Conservation (phyloP, 2,113 vertebrate species). For the Carassius auratus region DNA sequence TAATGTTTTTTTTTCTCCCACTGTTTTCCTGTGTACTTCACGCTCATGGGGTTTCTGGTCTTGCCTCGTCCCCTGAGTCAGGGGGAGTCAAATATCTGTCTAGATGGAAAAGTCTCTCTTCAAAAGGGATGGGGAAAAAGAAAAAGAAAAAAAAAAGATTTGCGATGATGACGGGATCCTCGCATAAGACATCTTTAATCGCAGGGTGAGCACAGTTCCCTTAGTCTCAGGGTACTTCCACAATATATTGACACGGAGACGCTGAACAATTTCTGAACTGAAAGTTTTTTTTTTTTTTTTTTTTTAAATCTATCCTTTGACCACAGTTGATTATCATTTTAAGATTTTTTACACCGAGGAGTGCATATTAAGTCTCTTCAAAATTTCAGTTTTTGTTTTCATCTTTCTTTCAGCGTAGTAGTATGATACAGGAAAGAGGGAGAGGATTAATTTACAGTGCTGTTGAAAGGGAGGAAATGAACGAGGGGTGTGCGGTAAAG, state of each 20-base stretch:
- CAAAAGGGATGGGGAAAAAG: not conserved
- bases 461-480: slow-evolving; percentile 77
- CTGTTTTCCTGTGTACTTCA: not conserved
- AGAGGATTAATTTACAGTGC: slow-evolving; percentile 94
- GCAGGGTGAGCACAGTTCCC: slow-evolving; percentile 7
- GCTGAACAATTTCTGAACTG: slow-evolving; percentile 32
- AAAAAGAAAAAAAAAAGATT: not conserved
- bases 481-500: slow-evolving; percentile 64
- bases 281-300: not conserved
- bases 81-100: not conserved
- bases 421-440: slow-evolving; percentile 71
- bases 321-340: slow-evolving; percentile 41
- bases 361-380: slow-evolving; percentile 81
- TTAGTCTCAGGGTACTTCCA: slow-evolving; percentile 1
- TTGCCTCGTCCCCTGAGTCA: slow-evolving; percentile 1
- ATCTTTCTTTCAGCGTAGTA: slow-evolving; percentile 80
- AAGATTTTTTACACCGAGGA: slow-evolving; percentile 73
- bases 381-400: slow-evolving; percentile 67
- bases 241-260: slow-evolving; percentile 16
- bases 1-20: not conserved
- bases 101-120: slow-evolving; percentile 14
- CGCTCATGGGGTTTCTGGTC: not conserved
- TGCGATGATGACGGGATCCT: slow-evolving; percentile 9
- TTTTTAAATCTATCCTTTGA: slow-evolving; percentile 50
- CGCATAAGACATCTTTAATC: slow-evolving; percentile 28